Evolutionary conservation across 2,888 invertebrate genomes (phyloP).

Genomic region (Heliconius erato): DNA sequence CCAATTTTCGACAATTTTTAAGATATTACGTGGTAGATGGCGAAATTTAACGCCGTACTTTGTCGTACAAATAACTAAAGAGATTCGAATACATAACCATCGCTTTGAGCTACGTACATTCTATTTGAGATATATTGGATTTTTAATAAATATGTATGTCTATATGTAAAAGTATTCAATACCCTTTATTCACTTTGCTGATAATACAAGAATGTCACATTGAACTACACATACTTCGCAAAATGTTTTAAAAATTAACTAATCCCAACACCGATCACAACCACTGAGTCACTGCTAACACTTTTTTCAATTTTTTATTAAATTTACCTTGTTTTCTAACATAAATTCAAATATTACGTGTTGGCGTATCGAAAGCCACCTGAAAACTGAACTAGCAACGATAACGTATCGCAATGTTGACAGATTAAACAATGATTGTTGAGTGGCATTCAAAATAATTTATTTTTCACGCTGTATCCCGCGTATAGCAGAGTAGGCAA

Average conservation of each 20-base stretch:
- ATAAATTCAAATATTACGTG: neutral
- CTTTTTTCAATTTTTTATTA: neutral
- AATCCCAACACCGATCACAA: neutral
- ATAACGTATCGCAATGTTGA: constrained; percentile 29
- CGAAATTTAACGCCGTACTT: neutral
- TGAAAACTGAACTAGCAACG: constrained; percentile 32
- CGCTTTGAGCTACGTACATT: neutral
- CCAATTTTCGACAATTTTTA: neutral
- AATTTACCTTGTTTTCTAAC: neutral
- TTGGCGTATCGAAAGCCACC: constrained; percentile 6
- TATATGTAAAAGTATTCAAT: neutral
- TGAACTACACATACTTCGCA: neutral
- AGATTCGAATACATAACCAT: neutral
- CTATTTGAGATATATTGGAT: neutral
- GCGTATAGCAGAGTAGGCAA: neutral
- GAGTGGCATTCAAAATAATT: neutral
- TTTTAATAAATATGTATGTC: neutral
- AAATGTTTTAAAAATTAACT: neutral
- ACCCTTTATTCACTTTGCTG: neutral
- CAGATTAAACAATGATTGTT: constrained; percentile 8
- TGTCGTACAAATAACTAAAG: neutral
- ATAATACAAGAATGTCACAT: neutral
- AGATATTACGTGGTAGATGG: neutral
- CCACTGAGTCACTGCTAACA: constrained; percentile 11
- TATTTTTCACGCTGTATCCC: neutral